Percentiles rank a stretch among this genome's conserved stretches.
Evolutionary conservation across 1,140 invertebrate genomes (phyloP).

Genomic region (Schlechtendalia chinensis): DNA sequence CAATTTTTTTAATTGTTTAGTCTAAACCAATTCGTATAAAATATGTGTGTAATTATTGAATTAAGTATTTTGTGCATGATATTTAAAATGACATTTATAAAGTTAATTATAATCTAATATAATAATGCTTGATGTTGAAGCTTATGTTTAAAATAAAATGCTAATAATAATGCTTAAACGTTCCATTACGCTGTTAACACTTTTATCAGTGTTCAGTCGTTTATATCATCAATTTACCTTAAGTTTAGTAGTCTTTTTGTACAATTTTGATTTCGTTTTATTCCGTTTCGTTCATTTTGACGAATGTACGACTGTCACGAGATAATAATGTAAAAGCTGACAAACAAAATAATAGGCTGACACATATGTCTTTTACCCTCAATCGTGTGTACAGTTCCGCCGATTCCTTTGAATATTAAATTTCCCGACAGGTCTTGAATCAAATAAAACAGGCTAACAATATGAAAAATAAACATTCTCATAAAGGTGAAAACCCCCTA

Average conservation of each 20-base stretch:
- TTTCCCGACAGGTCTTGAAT: constrained; percentile 35
- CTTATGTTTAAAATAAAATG: no score
- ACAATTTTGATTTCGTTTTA: constrained; percentile 5
- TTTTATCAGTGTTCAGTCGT: no score
- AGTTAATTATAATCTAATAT: no score
- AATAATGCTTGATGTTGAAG: no score
- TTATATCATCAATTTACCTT: no score
- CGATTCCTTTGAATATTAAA: constrained; percentile 18
- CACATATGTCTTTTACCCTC: constrained; percentile 14
- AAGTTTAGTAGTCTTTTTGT: neutral
- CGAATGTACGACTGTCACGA: neutral
- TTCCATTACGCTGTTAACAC: no score
- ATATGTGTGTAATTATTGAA: no score
- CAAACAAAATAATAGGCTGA: constrained; percentile 36
- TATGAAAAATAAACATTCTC: constrained; percentile 22
- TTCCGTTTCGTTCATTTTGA: constrained; percentile 18
- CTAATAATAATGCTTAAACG: no score
- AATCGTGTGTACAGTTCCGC: neutral
- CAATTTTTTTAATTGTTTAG: no score
- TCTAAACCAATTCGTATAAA: no score
- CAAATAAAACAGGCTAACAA: constrained; percentile 30
- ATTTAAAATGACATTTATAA: no score
- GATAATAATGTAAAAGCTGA: constrained; percentile 13
- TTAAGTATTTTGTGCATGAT: no score
- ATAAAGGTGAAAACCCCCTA: neutral